These are phyloP conservation scores for Hestina assimilis DNA, from an alignment of 1,140 invertebrate species.

Conservation along the genomic window DNA sequence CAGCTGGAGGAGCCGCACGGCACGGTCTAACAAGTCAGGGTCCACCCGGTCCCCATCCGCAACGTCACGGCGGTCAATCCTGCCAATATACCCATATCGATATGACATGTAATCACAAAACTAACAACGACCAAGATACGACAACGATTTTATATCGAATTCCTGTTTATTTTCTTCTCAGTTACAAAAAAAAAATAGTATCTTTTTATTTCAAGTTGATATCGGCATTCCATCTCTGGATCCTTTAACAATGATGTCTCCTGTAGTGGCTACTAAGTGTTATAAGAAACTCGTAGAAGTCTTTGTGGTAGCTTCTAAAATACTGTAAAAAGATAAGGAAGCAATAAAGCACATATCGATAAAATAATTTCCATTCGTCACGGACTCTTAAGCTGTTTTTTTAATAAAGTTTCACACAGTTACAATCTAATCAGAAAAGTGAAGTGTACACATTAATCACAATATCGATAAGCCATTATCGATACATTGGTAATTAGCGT, in stretches of 20 bases:
- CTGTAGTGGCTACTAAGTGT: too few species aligned
- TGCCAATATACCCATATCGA: conserved; percentile 71
- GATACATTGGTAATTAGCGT: conserved; percentile 36
- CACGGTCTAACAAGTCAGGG: conserved; percentile 71
- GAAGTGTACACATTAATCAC: conserved; percentile 11
- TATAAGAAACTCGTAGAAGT: too few species aligned
- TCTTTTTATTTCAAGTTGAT: too few species aligned
- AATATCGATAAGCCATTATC: conserved; percentile 19
- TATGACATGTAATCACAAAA: conserved; percentile 54
- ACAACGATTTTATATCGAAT: conserved; percentile 14
- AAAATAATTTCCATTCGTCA: background rate
- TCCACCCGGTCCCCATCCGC: conserved; percentile 59
- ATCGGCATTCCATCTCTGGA: too few species aligned
- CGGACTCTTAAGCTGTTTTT: conserved; percentile 10
- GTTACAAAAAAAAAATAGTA: too few species aligned
- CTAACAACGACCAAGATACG: conserved; percentile 57
- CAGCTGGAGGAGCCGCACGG: conserved; percentile 71
- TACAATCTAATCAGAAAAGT: conserved; percentile 32
- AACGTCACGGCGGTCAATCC: conserved; percentile 73
- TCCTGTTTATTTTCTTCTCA: background rate
- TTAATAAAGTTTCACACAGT: conserved; percentile 12
- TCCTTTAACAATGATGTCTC: too few species aligned
- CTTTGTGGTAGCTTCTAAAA: too few species aligned
- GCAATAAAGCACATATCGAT: background rate
- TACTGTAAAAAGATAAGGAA: too few species aligned